phyloP scores from a whole-genome alignment of 2,113 vertebrate genomes.

The Equus przewalskii region DNA sequence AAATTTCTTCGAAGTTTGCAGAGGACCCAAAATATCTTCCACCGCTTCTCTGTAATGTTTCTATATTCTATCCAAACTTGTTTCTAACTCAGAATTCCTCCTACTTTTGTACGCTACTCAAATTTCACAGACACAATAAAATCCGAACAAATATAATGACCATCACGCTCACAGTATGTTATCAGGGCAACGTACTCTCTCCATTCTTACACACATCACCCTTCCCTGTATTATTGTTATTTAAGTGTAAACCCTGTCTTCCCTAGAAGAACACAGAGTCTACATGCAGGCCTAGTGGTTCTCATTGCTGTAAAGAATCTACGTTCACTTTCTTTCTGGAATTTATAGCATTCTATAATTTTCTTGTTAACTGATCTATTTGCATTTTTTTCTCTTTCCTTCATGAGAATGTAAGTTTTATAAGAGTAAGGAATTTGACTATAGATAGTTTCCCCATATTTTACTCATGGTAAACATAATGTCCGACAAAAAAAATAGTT shows the following conservation, averaged over 20 bases:
- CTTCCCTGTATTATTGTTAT: background rate
- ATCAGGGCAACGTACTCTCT: background rate
- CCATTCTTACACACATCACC: background rate
- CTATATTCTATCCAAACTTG: background rate
- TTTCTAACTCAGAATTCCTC: background rate
- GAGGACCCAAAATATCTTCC: background rate
- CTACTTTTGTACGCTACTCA: background rate
- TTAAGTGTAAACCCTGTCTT: background rate
- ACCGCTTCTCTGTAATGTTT: background rate
- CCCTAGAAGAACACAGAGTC: background rate
- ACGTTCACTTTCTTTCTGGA: background rate
- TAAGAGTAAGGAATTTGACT: background rate
- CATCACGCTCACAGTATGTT: background rate
- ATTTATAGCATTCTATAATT: background rate
- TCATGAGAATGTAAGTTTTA: background rate
- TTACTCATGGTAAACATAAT: background rate
- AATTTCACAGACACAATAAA: background rate
- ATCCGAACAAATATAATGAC: background rate
- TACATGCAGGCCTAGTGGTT: accelerated
- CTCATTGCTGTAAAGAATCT: background rate
- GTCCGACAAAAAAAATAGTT: background rate
- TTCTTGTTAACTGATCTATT: background rate
- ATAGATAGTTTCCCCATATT: background rate
- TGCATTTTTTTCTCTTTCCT: background rate
- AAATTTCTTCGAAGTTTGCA: background rate